Conservation (phyloP, 2,888 invertebrate genomes). For the Arenicola marina region DNA sequence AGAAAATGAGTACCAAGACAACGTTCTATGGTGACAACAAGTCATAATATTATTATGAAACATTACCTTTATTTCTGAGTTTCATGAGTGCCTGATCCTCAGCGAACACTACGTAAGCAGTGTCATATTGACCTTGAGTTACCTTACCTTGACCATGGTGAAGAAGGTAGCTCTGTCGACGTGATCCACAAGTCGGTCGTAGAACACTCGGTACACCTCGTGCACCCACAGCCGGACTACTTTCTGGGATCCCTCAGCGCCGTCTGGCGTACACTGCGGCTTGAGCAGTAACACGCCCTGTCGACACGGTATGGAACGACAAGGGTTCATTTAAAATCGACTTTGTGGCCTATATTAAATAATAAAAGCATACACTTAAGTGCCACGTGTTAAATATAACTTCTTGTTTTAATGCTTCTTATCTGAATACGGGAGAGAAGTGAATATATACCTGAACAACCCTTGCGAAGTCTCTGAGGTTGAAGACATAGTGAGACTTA, state of each 20-base stretch:
- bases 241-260: slow-evolving; percentile 47
- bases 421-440: not conserved
- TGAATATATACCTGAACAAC: slow-evolving; percentile 53
- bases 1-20: too few species aligned
- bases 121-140: too few species aligned
- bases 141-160: slow-evolving; percentile 52
- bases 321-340: too few species aligned
- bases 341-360: too few species aligned
- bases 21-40: too few species aligned
- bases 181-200: slow-evolving; percentile 57
- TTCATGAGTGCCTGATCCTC: too few species aligned
- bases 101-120: too few species aligned
- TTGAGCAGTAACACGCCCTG: slow-evolving; percentile 56
- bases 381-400: too few species aligned
- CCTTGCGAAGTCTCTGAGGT: slow-evolving; percentile 58
- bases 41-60: too few species aligned
- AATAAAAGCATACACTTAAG: not conserved
- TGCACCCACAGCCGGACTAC: slow-evolving; percentile 58
- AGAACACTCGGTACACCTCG: slow-evolving; percentile 60
- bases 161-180: slow-evolving; percentile 53
- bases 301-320: not conserved
- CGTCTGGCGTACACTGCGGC: slow-evolving; percentile 43
- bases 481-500: slow-evolving; percentile 60
- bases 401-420: too few species aligned
- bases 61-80: too few species aligned